These are phyloP conservation scores for Thymelicus sylvestris DNA, from an alignment of 2,888 invertebrate genomes.

Conservation along the genomic window DNA sequence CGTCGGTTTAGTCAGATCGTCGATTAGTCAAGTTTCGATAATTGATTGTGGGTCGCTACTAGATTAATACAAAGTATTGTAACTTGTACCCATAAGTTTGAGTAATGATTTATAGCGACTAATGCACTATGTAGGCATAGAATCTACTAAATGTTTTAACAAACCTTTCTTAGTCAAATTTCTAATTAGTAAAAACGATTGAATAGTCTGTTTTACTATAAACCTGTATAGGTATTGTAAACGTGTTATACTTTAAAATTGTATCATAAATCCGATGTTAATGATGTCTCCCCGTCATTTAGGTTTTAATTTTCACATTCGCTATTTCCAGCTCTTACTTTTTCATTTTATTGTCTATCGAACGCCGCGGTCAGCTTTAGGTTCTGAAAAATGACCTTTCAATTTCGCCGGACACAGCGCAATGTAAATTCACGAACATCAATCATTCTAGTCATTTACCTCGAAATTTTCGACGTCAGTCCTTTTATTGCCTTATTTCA, in stretches of 20 bases:
- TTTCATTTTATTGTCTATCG: conserved; percentile 43
- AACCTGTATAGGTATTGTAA: background rate
- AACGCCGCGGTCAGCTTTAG: conserved; percentile 42
- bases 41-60: conserved; percentile 78
- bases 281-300: conserved; percentile 8
- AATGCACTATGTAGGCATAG: background rate
- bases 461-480: conserved; percentile 71
- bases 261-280: background rate
- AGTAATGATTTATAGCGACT: conserved; percentile 44
- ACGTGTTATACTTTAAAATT: background rate
- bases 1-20: conserved; percentile 74
- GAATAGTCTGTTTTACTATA: background rate
- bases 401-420: conserved; percentile 65
- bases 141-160: too few relatives aligned
- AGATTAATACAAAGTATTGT: conserved; percentile 71
- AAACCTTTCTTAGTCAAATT: too few relatives aligned
- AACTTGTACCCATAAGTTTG: conserved; percentile 42
- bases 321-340: conserved; percentile 26
- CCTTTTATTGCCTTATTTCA: conserved; percentile 69
- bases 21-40: conserved; percentile 81
- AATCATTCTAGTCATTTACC: conserved; percentile 77
- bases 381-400: conserved; percentile 56
- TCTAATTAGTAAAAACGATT: too few relatives aligned
- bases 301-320: conserved; percentile 28
- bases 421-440: conserved; percentile 72